Conservation (phyloP, 2,888 invertebrate species). For the Arge pagana region DNA sequence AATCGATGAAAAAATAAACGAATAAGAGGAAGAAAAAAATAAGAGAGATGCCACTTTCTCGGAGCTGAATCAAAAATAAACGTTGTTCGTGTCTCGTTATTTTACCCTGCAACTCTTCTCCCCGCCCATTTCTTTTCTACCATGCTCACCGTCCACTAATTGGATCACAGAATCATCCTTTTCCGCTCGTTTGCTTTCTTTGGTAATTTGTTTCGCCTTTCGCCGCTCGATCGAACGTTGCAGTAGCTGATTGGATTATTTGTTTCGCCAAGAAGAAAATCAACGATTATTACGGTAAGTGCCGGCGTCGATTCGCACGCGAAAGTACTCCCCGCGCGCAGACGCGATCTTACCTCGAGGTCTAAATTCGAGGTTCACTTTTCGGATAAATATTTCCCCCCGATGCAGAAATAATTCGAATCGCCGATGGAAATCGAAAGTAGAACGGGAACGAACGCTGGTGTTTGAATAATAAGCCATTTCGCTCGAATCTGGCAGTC, state of each 20-base stretch:
- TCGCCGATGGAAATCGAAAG: background rate
- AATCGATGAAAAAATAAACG: background rate
- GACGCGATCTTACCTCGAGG: background rate
- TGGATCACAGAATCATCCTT: background rate
- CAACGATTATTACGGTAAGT: background rate
- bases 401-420: no score
- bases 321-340: no score
- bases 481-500: background rate
- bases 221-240: background rate
- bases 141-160: background rate
- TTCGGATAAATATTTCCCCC: no score
- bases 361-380: background rate
- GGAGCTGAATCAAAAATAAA: no score
- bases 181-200: no score
- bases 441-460: conserved; percentile 7
- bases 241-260: background rate
- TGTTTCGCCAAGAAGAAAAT: background rate
- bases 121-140: no score
- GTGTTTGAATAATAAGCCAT: background rate
- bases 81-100: no score
- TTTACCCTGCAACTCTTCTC: no score
- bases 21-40: background rate
- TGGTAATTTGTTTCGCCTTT: no score
- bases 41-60: no score
- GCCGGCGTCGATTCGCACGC: no score